phyloP scores from a whole-genome alignment of 2,888 invertebrate genomes.

The Cataglyphis altisquamis region DNA sequence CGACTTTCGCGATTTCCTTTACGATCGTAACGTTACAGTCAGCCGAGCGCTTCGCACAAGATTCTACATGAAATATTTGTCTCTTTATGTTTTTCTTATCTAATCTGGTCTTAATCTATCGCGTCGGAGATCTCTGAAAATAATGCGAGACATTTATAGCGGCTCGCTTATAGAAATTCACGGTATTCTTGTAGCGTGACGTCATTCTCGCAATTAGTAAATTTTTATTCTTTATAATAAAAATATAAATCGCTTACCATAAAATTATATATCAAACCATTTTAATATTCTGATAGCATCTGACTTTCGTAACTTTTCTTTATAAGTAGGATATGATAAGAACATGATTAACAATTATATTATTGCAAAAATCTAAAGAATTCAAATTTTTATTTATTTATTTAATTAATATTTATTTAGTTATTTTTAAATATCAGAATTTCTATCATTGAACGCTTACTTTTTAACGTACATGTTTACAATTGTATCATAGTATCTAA shows the following conservation, averaged over 20 bases:
- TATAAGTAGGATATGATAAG: neutral
- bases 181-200: slow-evolving; percentile 5
- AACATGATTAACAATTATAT: neutral
- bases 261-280: neutral
- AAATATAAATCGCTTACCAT: neutral
- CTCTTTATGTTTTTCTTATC: slow-evolving; percentile 41
- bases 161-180: neutral
- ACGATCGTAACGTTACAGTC: slow-evolving; percentile 33
- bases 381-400: neutral
- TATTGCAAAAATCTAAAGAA: neutral
- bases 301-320: neutral
- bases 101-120: slow-evolving; percentile 41
- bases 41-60: neutral
- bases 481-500: neutral
- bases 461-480: neutral
- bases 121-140: slow-evolving; percentile 18
- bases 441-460: neutral
- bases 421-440: neutral
- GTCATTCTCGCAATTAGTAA: neutral
- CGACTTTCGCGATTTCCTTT: slow-evolving; percentile 40
- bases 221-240: neutral
- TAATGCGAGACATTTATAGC: slow-evolving; percentile 9
- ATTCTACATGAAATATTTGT: slow-evolving; percentile 39
- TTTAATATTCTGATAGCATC: neutral
- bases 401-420: no score